Evolutionary conservation across 1,140 invertebrate genomes (phyloP), one percentile per base, ranked within the genome.

Genomic region (Trichonephila clavipes): DNA sequence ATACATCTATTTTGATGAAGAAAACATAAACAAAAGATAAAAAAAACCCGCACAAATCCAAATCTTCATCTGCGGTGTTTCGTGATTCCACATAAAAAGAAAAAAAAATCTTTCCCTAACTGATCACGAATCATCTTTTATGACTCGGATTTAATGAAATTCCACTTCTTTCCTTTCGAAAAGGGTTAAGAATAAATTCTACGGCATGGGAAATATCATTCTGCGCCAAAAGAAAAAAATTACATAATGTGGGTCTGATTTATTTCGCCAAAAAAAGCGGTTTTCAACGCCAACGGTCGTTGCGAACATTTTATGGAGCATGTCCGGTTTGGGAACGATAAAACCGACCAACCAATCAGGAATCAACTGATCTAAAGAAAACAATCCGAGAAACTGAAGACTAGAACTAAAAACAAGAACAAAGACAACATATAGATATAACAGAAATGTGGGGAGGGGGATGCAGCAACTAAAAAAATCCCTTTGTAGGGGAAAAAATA

Each of bases 341-440:
- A 89, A 89, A 69, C 2, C 64, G 58, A 72, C 66, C 64, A 51
- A 72, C 64, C 87, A 89, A 72, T 89, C 87, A 89, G 87, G n/a
- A 89, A 89, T 89, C 66, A 89, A 89, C n/a, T 72, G 87, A 89
- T 51, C 64, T n/a, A 72, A 59, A 72, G 64, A 58, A 89, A 89
- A 58, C 10, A 69, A 51, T 72, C 64, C 21, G 4, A 44, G 14
- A 51, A 72, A 51, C 64, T 14, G 12, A 59, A 24, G n/a, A 85
- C 0, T 40, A 34, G 28, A 77, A 28, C 72, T 34, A 34, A 40
- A 18, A 77, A 77, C 24, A 34, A 40, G 14, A 77, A 14, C 28
- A 28, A 40, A 40, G 16, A 40, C 16, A 34, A 40, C 16, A 77
- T 12, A 83, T 51, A 83, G 44, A 58, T 14, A 58, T 24, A 85